Conservation (phyloP, 1,140 invertebrate genomes). For the Ladona fulva region DNA sequence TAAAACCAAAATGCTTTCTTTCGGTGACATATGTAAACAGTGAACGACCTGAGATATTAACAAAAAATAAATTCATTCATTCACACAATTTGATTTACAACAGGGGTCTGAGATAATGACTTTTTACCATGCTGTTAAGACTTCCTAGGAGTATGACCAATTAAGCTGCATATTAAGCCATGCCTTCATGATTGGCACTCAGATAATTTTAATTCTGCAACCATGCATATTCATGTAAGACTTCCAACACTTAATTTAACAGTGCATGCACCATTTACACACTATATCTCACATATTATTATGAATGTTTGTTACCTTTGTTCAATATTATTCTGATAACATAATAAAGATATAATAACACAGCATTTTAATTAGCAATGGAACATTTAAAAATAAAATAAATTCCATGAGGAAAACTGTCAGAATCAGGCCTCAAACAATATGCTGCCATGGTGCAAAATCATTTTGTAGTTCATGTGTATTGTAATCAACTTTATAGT, state of each 20-base stretch:
- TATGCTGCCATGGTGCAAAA: too few relatives aligned
- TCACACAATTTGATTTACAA: not conserved
- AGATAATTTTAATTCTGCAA: not conserved
- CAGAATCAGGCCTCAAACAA: too few relatives aligned
- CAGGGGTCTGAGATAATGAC: not conserved
- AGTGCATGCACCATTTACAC: constrained; percentile 1
- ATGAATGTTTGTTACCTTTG: too few relatives aligned
- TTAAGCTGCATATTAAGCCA: constrained; percentile 9
- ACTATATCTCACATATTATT: not conserved
- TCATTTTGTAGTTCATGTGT: too few relatives aligned
- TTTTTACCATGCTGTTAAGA: not conserved
- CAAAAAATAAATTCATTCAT: not conserved
- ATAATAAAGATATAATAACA: too few relatives aligned
- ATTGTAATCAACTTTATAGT: too few relatives aligned
- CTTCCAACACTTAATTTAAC: not conserved
- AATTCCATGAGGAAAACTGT: too few relatives aligned
- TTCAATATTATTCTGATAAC: too few relatives aligned
- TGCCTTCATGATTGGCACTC: not conserved
- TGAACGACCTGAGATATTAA: not conserved
- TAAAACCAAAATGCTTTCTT: too few relatives aligned
- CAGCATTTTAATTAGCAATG: too few relatives aligned
- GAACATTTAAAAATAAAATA: too few relatives aligned
- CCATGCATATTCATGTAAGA: not conserved
- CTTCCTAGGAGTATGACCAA: not conserved
- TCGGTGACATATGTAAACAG: too few relatives aligned